Base-by-base conservation (phyloP, 1,140 invertebrate genomes). In the Stenopsyche tienmushanensis region DNA sequence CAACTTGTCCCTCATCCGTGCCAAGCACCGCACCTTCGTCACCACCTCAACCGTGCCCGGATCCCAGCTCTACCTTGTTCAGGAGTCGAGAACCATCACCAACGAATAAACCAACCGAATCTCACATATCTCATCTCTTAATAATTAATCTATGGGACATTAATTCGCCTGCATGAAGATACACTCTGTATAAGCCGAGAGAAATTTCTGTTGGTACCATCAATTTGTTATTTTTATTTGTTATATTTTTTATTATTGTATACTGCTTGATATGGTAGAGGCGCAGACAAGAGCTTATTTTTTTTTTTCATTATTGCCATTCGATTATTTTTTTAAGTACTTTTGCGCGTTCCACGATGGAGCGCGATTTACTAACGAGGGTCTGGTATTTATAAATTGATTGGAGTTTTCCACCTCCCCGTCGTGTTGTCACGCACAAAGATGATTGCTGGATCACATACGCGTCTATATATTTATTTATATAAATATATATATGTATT, bases 11-110 rank as follows among this genome's bases (percentile, higher is more conserved):
- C 83, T 97, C 75, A 95, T 97, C 81, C 90, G 95, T 71, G 93
- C 95, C 81, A 97, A 97, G 84, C 94, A 97, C 84, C 91, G 93
- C 84, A 93, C 91, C 77, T 94, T 94, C 80, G 93, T 95, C 74
- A 95, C 93, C 82, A 92, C 91, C 75, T 90, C 88, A 73, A 87
- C 89, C 59, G 89, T 92, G 71, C 91, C 91, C 75, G 90, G 90
- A 72, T 91, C 90, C 72, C 89, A 91, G 79, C 90, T 93, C 68
- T 92, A 92, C 79, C 84, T 93, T 75, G 91, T 93, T 65, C 90
- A 93, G 82, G 91, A 93, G 78, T 86, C 87, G 75, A 69, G 63
- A 59, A 69, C 67, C 73, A 77, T 66, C 42, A 47, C 50, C 64
- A n/a, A n/a, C n/a, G 64, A 69, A 62, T 69, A 69, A 64, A 42